Conservation (phyloP, 1,140 invertebrate species). For the Ceratoteleas bidentatus region DNA sequence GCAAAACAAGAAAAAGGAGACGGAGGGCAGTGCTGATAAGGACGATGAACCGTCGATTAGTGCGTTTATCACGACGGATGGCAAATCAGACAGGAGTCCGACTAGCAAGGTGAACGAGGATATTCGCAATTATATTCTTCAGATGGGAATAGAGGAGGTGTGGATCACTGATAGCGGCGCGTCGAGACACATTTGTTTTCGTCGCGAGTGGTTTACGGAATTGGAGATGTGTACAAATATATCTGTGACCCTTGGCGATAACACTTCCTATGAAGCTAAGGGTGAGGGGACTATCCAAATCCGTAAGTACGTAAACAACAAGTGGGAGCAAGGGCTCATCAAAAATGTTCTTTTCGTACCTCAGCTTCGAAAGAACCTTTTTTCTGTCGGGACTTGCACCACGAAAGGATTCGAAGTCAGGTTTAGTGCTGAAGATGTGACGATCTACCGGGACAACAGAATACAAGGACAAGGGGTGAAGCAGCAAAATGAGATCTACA, state of each 20-base stretch:
- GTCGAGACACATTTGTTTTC: no score
- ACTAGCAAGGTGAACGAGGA: no score
- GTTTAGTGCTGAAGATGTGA: constrained; percentile 2
- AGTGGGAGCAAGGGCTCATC: constrained; percentile 15
- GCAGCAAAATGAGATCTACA: constrained; percentile 29
- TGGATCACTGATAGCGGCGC: no score
- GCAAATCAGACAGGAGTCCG: no score
- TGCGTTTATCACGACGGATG: constrained; percentile 9
- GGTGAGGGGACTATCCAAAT: constrained; percentile 18
- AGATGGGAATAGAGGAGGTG: background rate
- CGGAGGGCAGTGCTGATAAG: background rate
- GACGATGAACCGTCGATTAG: background rate
- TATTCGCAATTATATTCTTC: no score
- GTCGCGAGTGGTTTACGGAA: constrained; percentile 16
- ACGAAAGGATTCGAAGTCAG: background rate
- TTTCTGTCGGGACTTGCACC: constrained; percentile 28
- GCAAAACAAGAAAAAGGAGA: background rate
- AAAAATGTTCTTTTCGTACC: constrained; percentile 28
- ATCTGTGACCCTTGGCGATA: constrained; percentile 1
- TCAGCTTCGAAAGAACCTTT: constrained; percentile 31
- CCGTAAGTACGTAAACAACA: constrained; percentile 13
- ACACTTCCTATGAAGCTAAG: constrained; percentile 1
- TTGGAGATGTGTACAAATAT: constrained; percentile 2
- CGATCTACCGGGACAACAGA: background rate
- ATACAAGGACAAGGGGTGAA: constrained; percentile 29